Evolutionary conservation across 1,140 invertebrate genomes (phyloP).

Genomic region (Manduca sexta): DNA sequence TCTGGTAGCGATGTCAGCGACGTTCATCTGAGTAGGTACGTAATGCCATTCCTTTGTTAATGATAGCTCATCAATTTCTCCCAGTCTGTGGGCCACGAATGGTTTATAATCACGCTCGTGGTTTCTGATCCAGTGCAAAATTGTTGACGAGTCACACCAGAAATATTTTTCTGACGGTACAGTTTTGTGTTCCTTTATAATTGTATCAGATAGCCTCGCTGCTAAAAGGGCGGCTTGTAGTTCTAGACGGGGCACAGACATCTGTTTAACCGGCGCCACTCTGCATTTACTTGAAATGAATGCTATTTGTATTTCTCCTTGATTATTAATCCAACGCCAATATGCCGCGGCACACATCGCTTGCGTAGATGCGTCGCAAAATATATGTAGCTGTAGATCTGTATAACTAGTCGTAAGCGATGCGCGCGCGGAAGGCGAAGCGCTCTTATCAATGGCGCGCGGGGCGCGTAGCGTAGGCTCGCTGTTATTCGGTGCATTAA

Average conservation of each 20-base stretch:
- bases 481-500: too few species aligned
- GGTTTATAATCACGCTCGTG: neutral
- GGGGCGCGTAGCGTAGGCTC: too few species aligned
- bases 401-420: neutral
- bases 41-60: neutral
- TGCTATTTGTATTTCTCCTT: slow-evolving; percentile 5
- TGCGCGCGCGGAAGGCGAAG: too few species aligned
- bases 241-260: slow-evolving; percentile 44
- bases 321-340: slow-evolving; percentile 15
- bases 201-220: slow-evolving; percentile 20
- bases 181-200: slow-evolving; percentile 23
- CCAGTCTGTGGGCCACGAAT: neutral
- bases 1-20: neutral
- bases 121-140: too few species aligned
- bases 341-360: slow-evolving; percentile 20
- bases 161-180: neutral
- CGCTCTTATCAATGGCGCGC: too few species aligned
- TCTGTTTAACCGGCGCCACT: slow-evolving; percentile 33
- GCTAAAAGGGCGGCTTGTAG: slow-evolving; percentile 43
- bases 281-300: slow-evolving; percentile 24
- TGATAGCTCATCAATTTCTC: slow-evolving; percentile 1
- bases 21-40: neutral
- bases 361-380: slow-evolving; percentile 22
- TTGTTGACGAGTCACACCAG: too few species aligned
- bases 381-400: slow-evolving; percentile 20